Base-by-base conservation (phyloP, 1,140 invertebrate genomes). In the Sinella curviseta region DNA sequence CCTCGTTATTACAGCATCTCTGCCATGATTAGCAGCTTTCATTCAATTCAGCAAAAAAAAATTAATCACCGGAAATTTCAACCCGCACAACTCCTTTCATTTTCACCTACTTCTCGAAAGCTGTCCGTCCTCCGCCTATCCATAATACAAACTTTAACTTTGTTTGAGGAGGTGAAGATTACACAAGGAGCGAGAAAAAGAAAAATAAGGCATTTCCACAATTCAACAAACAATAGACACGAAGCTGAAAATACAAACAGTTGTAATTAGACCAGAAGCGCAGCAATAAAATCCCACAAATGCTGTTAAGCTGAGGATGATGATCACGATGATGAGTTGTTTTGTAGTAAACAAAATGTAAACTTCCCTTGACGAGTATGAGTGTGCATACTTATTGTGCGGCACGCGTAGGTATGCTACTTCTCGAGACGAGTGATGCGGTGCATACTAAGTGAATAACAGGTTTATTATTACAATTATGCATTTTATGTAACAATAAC, bases 381-480 rank as follows among this genome's bases (percentile, higher is more conserved):
- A n/a, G n/a, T n/a, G n/a, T n/a, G n/a, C n/a, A n/a, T n/a, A n/a
- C n/a, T n/a, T n/a, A n/a, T n/a, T n/a, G n/a, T n/a, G n/a, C n/a
- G 24, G 12, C 24, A 60, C 55, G 24, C 55, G 24, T 24, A 60
- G 14, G 8, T 3, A 24, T n/a, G n/a, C n/a, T 3, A 60, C 55
- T 60, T 60, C 8, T n/a, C n/a, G n/a, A n/a, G n/a, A 8, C 55
- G 24, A 60, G 55, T 60, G 55, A 24, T 60, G 55, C 24, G 55
- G 3, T 60, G 55, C 55, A 60, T 60, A 60, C 55, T 60, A 60
- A 60, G 55, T 14, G 55, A 60, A 60, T 60, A 60, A 60, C 55
- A 60, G 55, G 55, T 60, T 60, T 60, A 60, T 60, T 60, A 60
- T 14, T 17, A 60, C 55, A 60, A 60, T 60, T 60, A 60, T 60